Evolutionary conservation across 2,113 vertebrate species (phyloP), one percentile per base, ranked within the genome.

Genomic region (Limnothrissa miodon): DNA sequence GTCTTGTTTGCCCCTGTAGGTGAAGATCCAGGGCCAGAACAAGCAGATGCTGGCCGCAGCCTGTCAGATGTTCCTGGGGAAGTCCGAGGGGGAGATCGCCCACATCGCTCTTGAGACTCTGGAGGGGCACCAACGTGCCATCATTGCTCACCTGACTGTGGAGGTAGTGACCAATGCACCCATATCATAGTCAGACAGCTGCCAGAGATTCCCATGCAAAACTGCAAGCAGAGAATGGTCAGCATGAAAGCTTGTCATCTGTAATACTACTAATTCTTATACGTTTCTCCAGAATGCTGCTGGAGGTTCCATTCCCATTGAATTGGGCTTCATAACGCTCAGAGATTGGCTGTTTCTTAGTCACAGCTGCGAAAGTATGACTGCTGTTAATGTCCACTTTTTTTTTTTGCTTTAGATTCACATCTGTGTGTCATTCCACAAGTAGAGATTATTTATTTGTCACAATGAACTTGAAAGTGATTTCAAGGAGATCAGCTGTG

Each of bases 11-110:
- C 1, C 59, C 19, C 21, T 51, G 1, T 90, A 99, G 97, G 97
- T 98, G 91, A 99, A 98, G 93, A 99, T 98, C 87, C 97, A 98
- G 90, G 97, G 97, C 1, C 97, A 98, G 91, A 99, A 98, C 87
- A 98, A 99, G 87, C 96, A 98, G 93, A 99, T 99, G 97, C 79
- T 99, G 87, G 96, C 97, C 0, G 97, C 97, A 0, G 97, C 97
- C 78, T 98, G 97, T 84, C 97, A 98, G 88, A 99, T 99, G 97
- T 99, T 98, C 92, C 95, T 99, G 93, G 97, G 97, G 2, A 99
- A 98, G 84, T 95, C 96, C 0, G 97, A 99, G 82, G 74, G 89
- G 0, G 96, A 98, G 89, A 97, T 99, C 2, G 93, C 95, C 78
- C 97, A 98, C 2, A 99, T 99, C 1, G 96, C 97, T 5, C 90